phyloP scores from a whole-genome alignment of 2,113 vertebrate species.

The Anolis sagrei region DNA sequence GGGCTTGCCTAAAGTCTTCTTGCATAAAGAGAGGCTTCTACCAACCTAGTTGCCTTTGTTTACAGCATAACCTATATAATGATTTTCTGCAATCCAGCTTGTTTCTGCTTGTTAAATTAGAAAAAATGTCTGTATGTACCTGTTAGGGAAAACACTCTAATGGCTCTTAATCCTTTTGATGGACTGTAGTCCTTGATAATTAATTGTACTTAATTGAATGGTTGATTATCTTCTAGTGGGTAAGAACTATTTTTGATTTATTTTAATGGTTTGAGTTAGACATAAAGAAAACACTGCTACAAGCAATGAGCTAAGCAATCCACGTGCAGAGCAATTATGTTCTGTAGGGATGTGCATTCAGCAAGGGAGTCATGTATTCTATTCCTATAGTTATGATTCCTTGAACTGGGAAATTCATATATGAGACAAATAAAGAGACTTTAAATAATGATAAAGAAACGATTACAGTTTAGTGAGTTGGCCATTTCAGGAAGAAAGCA shows the following conservation, averaged over 20 bases:
- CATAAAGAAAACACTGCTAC: neutral
- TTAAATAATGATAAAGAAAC: slow-evolving; percentile 13
- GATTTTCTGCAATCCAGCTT: neutral
- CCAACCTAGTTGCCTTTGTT: neutral
- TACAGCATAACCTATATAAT: neutral
- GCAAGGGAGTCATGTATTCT: neutral
- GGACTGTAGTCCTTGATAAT: neutral
- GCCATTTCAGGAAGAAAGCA: neutral
- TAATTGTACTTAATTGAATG: neutral
- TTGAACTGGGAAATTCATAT: neutral
- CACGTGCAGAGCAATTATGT: neutral
- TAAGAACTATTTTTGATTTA: neutral
- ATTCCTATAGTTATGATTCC: neutral
- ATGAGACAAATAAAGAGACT: neutral
- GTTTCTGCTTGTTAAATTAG: neutral
- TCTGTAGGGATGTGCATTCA: neutral
- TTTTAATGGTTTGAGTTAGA: neutral
- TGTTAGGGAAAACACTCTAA: neutral
- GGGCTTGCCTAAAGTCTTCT: neutral
- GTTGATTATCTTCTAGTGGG: neutral
- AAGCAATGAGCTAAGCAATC: neutral
- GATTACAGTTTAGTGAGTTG: slow-evolving; percentile 9
- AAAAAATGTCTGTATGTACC: neutral
- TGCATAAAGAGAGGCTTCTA: neutral
- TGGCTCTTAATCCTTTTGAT: neutral